Evolutionary conservation across 2,113 vertebrate genomes (phyloP).

Genomic region (Tenrec ecaudatus): DNA sequence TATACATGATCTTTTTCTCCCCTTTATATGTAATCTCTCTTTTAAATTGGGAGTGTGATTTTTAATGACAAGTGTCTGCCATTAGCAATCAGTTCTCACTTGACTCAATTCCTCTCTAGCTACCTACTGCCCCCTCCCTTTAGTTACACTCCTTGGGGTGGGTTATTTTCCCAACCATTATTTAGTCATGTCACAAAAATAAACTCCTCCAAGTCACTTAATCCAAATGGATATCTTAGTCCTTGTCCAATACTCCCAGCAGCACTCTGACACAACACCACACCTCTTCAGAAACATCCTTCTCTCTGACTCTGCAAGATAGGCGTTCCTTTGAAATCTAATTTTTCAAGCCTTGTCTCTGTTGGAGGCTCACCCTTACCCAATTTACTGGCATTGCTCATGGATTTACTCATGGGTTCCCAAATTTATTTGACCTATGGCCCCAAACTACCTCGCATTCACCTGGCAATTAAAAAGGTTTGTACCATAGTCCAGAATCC

Average conservation of each 20-base stretch:
- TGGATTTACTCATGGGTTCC: too few relatives aligned
- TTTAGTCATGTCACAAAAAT: constrained; percentile 5
- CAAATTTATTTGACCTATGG: too few relatives aligned
- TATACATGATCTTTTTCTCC: neutral
- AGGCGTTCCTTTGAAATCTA: neutral
- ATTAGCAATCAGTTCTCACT: constrained; percentile 31
- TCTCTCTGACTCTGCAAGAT: neutral
- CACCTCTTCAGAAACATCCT: neutral
- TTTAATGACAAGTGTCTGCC: constrained; percentile 18
- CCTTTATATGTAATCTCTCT: constrained; percentile 21
- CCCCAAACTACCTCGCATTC: too few relatives aligned
- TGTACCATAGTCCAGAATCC: too few relatives aligned
- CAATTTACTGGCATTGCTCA: neutral
- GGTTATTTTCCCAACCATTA: neutral
- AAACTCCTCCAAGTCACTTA: neutral
- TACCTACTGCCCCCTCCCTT: neutral
- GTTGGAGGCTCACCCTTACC: neutral
- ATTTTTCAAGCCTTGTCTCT: neutral
- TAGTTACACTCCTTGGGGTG: constrained; percentile 4
- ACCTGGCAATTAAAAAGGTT: neutral
- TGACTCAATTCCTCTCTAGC: neutral
- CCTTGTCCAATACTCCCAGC: neutral
- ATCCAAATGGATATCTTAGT: neutral
- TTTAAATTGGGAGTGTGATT: neutral
- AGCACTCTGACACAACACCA: neutral